These are phyloP conservation scores for Tanypteryx hageni DNA, from an alignment of 2,888 invertebrate species.

Conservation along the genomic window DNA sequence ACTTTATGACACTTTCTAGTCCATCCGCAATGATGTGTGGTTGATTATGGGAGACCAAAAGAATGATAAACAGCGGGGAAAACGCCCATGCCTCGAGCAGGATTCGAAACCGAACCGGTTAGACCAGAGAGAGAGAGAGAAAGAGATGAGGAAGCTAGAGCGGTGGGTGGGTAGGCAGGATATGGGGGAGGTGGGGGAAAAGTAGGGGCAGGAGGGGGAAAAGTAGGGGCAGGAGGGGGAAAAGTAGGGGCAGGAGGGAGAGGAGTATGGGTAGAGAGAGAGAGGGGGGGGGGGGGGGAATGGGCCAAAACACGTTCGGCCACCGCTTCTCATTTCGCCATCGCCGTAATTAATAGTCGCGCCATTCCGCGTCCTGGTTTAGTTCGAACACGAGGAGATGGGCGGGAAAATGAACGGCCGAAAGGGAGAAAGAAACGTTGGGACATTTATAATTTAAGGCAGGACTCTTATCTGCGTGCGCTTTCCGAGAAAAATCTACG, in stretches of 20 bases:
- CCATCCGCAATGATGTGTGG: constrained; percentile 43
- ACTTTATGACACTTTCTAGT: constrained; percentile 48
- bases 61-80: constrained; percentile 34
- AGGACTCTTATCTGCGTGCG: no score
- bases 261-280: no score
- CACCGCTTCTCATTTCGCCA: constrained; percentile 54
- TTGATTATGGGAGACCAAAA: constrained; percentile 23
- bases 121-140: neutral
- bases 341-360: constrained; percentile 55
- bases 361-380: constrained; percentile 48
- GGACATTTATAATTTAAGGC: neutral
- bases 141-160: neutral
- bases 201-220: neutral
- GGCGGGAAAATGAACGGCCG: neutral
- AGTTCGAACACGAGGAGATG: neutral
- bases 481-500: no score
- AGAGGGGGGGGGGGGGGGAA: no score
- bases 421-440: neutral
- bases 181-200: neutral
- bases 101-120: constrained; percentile 59
- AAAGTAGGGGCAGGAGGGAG: no score
- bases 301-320: constrained; percentile 41
- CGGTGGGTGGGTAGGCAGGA: constrained; percentile 19
- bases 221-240: no score
- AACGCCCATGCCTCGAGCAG: constrained; percentile 62